Evolutionary conservation across 2,797 vertebrate species (phyloP).

Genomic region (Tapera naevia): DNA sequence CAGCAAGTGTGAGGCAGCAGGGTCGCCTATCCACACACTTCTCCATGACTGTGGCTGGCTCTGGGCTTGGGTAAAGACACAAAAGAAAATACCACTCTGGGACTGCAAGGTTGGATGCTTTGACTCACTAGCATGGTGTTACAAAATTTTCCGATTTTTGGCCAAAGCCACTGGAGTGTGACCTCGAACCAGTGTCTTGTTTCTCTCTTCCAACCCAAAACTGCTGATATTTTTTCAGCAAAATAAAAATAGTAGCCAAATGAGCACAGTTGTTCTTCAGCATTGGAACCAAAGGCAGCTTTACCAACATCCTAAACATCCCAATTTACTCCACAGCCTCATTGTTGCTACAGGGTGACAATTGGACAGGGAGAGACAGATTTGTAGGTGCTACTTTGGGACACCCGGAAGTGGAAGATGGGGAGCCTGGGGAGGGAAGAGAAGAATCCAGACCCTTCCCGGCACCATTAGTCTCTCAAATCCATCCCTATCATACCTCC

Average conservation of each 20-base stretch:
- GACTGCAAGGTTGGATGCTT: rapidly evolving
- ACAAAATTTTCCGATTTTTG: background rate
- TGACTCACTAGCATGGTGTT: background rate
- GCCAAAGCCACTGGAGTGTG: background rate
- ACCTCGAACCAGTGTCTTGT: background rate
- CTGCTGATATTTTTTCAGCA: rapidly evolving
- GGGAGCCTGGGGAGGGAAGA: background rate
- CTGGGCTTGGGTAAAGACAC: background rate
- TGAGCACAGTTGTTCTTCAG: rapidly evolving
- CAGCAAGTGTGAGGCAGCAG: rapidly evolving
- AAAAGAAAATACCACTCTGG: background rate
- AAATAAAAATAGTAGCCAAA: background rate
- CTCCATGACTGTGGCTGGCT: rapidly evolving
- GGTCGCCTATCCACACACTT: rapidly evolving
- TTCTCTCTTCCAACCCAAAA: background rate
- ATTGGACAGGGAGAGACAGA: rapidly evolving
- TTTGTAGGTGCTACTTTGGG: background rate
- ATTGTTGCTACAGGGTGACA: rapidly evolving
- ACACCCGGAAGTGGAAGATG: background rate
- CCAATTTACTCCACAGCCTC: rapidly evolving
- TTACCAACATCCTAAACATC: background rate
- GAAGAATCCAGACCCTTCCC: background rate
- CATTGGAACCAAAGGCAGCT: background rate
- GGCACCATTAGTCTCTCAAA: background rate
- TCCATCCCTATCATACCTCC: background rate